These are phyloP conservation scores for Dreissena polymorpha DNA, from an alignment of 1,140 invertebrate species.

Conservation along the genomic window DNA sequence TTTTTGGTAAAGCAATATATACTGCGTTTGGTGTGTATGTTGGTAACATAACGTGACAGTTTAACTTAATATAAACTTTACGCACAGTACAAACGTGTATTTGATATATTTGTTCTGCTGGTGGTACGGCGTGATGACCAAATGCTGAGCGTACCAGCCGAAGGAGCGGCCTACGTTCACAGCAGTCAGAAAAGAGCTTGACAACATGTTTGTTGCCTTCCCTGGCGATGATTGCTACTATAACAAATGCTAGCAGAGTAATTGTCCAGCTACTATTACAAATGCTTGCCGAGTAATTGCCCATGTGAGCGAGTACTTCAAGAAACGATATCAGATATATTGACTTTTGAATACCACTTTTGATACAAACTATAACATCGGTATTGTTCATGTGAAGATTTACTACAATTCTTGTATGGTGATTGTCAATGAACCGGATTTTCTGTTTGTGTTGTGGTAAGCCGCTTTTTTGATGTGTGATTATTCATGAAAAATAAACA, in stretches of 20 bases:
- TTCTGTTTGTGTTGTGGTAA: too few species aligned
- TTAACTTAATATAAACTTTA: not conserved
- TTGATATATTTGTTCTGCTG: not conserved
- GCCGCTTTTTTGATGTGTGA: too few species aligned
- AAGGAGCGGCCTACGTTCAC: conserved; percentile 32
- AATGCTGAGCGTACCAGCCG: conserved; percentile 28
- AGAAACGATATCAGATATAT: too few species aligned
- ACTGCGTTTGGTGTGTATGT: not conserved
- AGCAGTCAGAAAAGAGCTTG: conserved; percentile 9
- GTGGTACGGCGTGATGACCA: conserved; percentile 30
- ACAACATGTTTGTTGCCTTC: not conserved
- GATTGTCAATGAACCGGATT: too few species aligned
- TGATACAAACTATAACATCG: too few species aligned
- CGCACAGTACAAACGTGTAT: not conserved
- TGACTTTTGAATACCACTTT: too few species aligned
- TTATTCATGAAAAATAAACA: too few species aligned
- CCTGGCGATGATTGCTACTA: conserved; percentile 29
- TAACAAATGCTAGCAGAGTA: not conserved
- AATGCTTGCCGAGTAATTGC: not conserved
- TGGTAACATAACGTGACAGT: not conserved
- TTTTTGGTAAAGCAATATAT: not conserved
- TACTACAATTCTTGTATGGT: too few species aligned
- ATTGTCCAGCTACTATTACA: conserved; percentile 29
- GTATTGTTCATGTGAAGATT: too few species aligned
- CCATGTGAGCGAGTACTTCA: too few species aligned